Evolutionary conservation across 2,888 invertebrate genomes (phyloP), one percentile per base, ranked within the genome.

Genomic region (Cryptus armator): DNA sequence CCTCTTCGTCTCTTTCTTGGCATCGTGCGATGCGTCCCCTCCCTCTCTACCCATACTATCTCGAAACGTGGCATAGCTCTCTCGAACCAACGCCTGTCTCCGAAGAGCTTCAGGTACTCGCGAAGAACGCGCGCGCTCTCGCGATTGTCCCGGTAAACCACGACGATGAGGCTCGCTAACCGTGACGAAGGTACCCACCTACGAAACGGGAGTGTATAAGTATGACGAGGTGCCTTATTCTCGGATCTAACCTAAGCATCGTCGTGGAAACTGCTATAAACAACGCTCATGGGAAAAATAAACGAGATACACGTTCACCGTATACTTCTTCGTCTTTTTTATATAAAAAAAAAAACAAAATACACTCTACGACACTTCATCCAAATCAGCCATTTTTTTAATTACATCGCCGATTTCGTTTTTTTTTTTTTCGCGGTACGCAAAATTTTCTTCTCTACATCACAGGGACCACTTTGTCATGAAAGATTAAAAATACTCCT

Each of bases 181-280:
- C 93, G 91, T 93, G 92, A 93, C 93, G 91, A 90, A 91, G 91
- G 91, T 90, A 91, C 89, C 91, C 91, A 90, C 91, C 90, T 91
- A 90, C 91, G 88, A 90, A 91, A 90, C 91, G 89, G 90, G 90
- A 91, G 83, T 83, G 74, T 81, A 79, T 62, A 81, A 29, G 46
- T 59, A 56, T 59, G 74, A 74, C 62, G 62, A 62, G 59, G 44
- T 32, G 62, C 74, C 74, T 74, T 48, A n/a, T 62, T 62, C 74
- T n/a, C 56, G n/a, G 29, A 74, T 59, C 44, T 37, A 29, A 59
- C 59, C 6, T 14, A 24, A 24, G 51, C 16, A 51, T 44, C 59
- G 12, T 29, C 46, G 32, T 62, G 46, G 46, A 67, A 75, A 75
- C 19, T 16, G n/a, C 43, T 7, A n/a, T 14, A 10, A 44, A 64